Percentiles rank a stretch among this genome's conserved stretches.
phyloP scores from a whole-genome alignment of 2,797 vertebrate genomes.

The Epinephelus malabaricus region DNA sequence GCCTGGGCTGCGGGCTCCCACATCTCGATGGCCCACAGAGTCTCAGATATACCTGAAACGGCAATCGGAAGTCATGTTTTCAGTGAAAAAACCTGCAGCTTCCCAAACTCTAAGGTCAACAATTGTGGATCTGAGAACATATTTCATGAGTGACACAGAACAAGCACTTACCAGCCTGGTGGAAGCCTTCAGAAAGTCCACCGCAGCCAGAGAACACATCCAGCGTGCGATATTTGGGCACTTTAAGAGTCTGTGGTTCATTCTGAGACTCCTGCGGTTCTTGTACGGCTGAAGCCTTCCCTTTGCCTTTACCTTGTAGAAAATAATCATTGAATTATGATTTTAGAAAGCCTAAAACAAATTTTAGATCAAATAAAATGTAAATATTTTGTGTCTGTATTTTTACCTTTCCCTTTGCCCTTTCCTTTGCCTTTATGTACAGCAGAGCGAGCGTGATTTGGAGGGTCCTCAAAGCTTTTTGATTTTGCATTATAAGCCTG shows the following conservation, averaged over 20 bases:
- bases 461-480: slow-evolving; percentile 97
- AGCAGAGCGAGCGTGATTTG: slow-evolving; percentile 93
- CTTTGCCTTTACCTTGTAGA: slow-evolving; percentile 91
- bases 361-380: background rate
- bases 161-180: slow-evolving; percentile 91
- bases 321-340: background rate
- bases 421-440: slow-evolving; percentile 95
- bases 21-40: slow-evolving; percentile 98
- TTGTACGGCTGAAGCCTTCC: slow-evolving; percentile 76
- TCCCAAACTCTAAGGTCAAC: fast-evolving
- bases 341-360: background rate
- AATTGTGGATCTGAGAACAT: background rate
- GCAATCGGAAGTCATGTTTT: background rate
- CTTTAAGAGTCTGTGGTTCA: slow-evolving; percentile 72
- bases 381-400: too few relatives aligned
- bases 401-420: slow-evolving; percentile 96
- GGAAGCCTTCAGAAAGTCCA: slow-evolving; percentile 96
- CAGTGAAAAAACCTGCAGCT: background rate
- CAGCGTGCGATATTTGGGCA: slow-evolving; percentile 90
- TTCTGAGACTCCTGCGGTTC: slow-evolving; percentile 82
- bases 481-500: slow-evolving; percentile 95
- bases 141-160: background rate
- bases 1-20: slow-evolving; percentile 98
- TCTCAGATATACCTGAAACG: slow-evolving; percentile 89
- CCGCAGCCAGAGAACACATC: slow-evolving; percentile 98